These are phyloP conservation scores for Falco peregrinus DNA, from an alignment of 2,797 vertebrate genomes.

Conservation along the genomic window DNA sequence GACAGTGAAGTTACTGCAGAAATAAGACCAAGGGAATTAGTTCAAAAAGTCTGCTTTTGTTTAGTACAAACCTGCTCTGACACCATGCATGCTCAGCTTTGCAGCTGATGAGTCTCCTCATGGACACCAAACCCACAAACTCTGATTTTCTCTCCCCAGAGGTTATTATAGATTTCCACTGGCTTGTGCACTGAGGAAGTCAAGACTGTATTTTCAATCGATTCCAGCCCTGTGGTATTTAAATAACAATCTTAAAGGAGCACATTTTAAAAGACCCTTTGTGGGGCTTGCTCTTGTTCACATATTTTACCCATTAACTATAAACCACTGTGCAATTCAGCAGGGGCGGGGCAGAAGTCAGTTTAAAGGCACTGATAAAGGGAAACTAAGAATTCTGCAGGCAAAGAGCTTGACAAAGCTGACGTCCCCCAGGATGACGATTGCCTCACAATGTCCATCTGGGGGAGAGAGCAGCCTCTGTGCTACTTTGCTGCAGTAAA, in stretches of 20 bases:
- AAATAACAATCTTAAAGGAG: neutral
- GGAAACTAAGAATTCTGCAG: neutral
- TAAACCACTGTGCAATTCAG: neutral
- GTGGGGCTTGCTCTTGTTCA: neutral
- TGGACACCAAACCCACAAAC: neutral
- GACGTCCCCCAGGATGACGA: neutral
- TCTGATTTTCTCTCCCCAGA: slow-evolving; percentile 11
- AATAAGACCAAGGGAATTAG: neutral
- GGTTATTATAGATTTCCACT: slow-evolving; percentile 22
- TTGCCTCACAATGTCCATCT: neutral
- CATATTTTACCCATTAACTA: neutral
- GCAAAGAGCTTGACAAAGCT: neutral
- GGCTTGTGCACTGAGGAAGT: neutral
- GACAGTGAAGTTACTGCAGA: neutral
- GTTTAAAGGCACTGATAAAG: neutral
- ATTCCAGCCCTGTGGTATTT: neutral
- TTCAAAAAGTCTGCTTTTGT: neutral
- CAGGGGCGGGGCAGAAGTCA: neutral
- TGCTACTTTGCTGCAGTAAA: neutral
- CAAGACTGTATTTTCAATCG: neutral
- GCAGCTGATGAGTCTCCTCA: neutral
- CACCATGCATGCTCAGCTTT: neutral
- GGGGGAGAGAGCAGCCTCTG: neutral
- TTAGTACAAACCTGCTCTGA: neutral
- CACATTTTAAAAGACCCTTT: neutral